These are phyloP conservation scores for Nephotettix cincticeps DNA, from an alignment of 1,140 invertebrate genomes.

Conservation along the genomic window DNA sequence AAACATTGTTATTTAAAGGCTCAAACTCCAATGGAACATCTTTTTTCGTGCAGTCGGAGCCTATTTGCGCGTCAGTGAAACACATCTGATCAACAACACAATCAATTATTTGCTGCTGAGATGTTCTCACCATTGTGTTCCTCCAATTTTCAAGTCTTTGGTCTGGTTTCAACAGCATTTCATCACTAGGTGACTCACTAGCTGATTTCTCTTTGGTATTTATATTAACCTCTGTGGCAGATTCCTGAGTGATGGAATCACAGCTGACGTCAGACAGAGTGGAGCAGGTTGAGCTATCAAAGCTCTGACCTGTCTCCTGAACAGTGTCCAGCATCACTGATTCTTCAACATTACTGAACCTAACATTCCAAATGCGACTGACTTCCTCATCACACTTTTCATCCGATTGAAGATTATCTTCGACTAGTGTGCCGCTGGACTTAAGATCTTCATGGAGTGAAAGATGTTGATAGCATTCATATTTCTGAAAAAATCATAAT, in stretches of 20 bases:
- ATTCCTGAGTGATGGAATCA: not conserved
- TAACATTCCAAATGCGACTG: conserved; percentile 6
- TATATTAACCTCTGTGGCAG: not conserved
- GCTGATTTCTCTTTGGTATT: conserved; percentile 1
- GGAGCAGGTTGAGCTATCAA: conserved; percentile 2
- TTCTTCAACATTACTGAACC: not conserved
- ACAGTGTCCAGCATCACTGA: not conserved
- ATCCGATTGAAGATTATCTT: not conserved
- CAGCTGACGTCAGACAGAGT: not conserved
- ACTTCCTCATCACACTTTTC: not conserved
- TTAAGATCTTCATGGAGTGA: not conserved
- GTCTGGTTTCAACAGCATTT: not conserved
- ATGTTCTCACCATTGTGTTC: not conserved
- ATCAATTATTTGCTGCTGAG: conserved; percentile 18
- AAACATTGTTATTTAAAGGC: conserved; percentile 16
- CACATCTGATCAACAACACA: conserved; percentile 23
- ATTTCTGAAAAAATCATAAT: conserved; percentile 10
- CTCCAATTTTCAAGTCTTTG: not conserved
- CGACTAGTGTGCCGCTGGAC: not conserved
- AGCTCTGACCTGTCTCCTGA: not conserved
- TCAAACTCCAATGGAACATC: not conserved
- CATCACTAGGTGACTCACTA: not conserved
- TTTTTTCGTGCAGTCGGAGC: not conserved
- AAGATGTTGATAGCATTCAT: not conserved
- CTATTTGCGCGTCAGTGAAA: not conserved